These are phyloP conservation scores for Barnardius zonarius DNA, from an alignment of 2,113 vertebrate species.

Conservation along the genomic window DNA sequence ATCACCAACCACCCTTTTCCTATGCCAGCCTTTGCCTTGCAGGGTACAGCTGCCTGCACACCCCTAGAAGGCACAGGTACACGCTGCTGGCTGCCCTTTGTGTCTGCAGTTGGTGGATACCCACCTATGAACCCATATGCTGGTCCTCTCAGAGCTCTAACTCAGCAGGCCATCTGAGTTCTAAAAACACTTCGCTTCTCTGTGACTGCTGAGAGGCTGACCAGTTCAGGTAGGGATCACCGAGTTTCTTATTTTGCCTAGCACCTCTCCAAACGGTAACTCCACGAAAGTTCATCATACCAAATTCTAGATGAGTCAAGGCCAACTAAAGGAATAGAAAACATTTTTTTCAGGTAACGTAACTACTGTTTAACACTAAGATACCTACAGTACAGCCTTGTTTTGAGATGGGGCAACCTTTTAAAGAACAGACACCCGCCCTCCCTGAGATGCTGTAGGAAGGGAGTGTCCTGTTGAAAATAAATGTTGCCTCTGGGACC, in stretches of 20 bases:
- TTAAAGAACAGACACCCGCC: neutral
- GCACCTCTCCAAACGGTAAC: neutral
- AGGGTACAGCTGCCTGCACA: accelerated
- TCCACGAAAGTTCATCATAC: neutral
- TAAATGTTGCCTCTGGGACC: neutral
- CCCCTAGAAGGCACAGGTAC: accelerated
- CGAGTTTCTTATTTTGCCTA: accelerated
- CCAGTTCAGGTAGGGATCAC: neutral
- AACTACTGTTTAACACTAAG: neutral
- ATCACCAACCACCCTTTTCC: accelerated
- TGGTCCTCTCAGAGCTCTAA: neutral
- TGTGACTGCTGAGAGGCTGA: neutral
- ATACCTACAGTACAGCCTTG: neutral
- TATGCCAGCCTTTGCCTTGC: neutral
- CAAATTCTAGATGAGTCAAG: neutral
- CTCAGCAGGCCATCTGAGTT: neutral
- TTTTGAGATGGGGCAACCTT: neutral
- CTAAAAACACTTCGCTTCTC: neutral
- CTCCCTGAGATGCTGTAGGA: neutral
- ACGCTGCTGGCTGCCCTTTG: neutral
- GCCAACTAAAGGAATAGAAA: neutral
- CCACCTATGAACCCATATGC: accelerated
- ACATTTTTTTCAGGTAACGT: neutral
- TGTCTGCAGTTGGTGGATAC: accelerated
- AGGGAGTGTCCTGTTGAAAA: neutral